Evolutionary conservation across 2,797 vertebrate genomes (phyloP), one percentile per base, ranked within the genome.

Genomic region (Botia kubotai): DNA sequence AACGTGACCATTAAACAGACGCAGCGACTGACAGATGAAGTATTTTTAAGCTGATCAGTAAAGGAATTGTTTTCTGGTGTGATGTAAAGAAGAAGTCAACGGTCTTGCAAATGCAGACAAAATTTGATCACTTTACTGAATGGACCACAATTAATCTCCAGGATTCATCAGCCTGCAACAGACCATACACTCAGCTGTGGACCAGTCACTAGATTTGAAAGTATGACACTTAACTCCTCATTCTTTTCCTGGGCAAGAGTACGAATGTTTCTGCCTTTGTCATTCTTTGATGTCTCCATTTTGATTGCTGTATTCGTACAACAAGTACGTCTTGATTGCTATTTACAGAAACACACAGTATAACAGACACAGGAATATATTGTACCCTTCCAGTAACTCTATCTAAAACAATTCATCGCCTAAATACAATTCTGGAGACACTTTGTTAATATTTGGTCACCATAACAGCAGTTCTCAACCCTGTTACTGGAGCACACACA

Each of bases 131-230:
- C 63, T 71, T 67, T n/a, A 68, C 39, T 36, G 23, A 78, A 78
- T 8, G 7, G 17, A 81, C 81, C 29, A 12, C 69, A 55, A 79
- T 86, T 75, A 48, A 83, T 83, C 75, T 72, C 67, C 11, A 36
- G 62, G 62, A 82, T 57, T 73, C 75, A 57, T 81, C 73, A 72
- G 12, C 53, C 46, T 53, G 70, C 55, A n/a, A 79, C 75, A 76
- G 72, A 79, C n/a, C 46, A 63, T n/a, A n/a, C n/a, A n/a, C n/a
- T n/a, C n/a, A n/a, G 33, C 60, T 43, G 52, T 69, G 60, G 26
- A 84, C 68, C 72, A 77, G 79, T 83, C 76, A 23, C 48, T 63
- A 62, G 11, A 63, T 63, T 6, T 33, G 14, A 63, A 17, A 62
- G 7, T 6, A 62, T 14, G 58, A 62, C 23, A 52, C 50, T 52